Evolutionary conservation across 2,797 vertebrate species (phyloP).

Genomic region (Oreochromis mossambicus): DNA sequence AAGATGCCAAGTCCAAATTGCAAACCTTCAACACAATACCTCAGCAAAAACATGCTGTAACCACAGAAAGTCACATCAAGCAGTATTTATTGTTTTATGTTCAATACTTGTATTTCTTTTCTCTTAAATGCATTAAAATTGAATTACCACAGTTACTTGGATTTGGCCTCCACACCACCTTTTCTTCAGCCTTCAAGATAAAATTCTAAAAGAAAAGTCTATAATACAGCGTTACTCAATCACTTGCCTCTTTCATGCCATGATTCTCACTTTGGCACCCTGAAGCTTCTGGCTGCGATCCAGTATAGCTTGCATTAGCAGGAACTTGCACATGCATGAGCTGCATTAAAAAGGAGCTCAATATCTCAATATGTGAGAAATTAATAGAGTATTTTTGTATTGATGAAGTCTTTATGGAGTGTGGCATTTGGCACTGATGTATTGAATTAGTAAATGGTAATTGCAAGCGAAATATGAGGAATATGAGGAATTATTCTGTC

Average conservation of each 20-base stretch:
- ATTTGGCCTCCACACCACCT: neutral
- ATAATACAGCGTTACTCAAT: neutral
- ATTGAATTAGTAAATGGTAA: neutral
- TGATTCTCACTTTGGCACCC: conserved; percentile 1
- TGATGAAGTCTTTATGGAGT: neutral
- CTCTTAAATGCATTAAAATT: neutral
- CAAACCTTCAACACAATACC: neutral
- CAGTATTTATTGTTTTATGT: neutral
- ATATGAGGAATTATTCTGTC: neutral
- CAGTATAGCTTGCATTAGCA: neutral
- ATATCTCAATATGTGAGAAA: neutral
- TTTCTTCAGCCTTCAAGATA: neutral
- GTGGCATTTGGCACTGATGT: neutral
- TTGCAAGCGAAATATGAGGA: neutral
- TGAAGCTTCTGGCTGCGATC: neutral
- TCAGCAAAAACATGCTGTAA: neutral
- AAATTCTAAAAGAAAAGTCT: neutral
- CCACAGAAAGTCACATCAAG: neutral
- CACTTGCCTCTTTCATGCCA: neutral
- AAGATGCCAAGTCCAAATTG: neutral
- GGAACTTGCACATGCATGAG: neutral
- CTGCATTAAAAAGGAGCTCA: neutral
- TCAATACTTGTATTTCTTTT: neutral
- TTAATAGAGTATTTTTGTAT: neutral
- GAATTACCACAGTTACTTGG: neutral